Conservation (phyloP, 1,140 invertebrate species). For the Philopotamus ludificatus region DNA sequence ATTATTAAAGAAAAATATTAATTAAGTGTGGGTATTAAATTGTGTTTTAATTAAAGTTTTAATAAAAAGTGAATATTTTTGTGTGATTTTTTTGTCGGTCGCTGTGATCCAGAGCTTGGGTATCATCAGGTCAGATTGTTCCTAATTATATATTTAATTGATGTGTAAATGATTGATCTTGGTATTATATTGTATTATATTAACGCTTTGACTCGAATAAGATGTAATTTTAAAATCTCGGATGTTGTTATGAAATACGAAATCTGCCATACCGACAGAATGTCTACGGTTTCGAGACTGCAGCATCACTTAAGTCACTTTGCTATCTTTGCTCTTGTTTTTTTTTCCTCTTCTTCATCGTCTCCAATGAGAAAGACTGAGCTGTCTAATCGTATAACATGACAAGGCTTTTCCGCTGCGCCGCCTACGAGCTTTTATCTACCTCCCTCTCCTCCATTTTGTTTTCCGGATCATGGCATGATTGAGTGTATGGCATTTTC, state of each 20-base stretch:
- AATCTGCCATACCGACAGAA: no score
- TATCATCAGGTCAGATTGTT: constrained; percentile 23
- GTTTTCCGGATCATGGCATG: no score
- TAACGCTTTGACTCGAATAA: no score
- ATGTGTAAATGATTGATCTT: no score
- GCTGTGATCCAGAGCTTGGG: constrained; percentile 13
- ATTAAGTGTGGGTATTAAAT: not conserved
- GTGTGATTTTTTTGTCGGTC: constrained; percentile 7
- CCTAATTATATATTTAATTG: no score
- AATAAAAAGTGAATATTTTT: constrained; percentile 26
- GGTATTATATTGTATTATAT: no score
- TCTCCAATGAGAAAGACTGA: not conserved
- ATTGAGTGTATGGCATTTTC: no score
- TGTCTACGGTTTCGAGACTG: not conserved
- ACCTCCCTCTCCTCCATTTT: not conserved
- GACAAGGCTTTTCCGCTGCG: not conserved
- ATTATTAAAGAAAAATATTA: not conserved
- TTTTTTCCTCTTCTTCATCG: no score
- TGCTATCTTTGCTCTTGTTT: not conserved
- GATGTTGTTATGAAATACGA: no score
- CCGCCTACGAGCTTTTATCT: not conserved
- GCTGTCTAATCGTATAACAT: not conserved
- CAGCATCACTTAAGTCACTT: not conserved
- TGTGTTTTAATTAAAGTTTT: constrained; percentile 12
- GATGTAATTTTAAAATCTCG: no score